Conservation (phyloP, 1,140 invertebrate species). For the Bombus confusus region DNA sequence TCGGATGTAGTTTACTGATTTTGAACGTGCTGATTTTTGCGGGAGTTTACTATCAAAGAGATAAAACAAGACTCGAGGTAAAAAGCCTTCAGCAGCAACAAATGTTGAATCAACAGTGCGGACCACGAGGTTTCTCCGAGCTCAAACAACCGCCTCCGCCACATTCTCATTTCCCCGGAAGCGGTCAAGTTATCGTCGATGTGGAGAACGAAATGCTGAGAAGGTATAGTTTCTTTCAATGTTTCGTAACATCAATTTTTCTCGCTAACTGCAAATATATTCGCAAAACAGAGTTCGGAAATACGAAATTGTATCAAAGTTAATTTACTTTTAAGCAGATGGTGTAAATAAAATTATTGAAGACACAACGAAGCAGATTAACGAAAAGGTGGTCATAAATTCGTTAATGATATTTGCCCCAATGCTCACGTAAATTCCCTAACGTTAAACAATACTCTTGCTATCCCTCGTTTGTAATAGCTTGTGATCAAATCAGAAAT, state of each 20-base stretch:
- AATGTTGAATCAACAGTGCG: constrained; percentile 86
- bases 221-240: constrained; percentile 74
- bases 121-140: constrained; percentile 77
- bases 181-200: constrained; percentile 88
- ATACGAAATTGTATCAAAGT: background rate
- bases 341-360: background rate
- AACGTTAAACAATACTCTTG: background rate
- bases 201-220: constrained; percentile 90
- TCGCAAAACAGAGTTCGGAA: background rate
- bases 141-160: constrained; percentile 78
- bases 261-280: background rate
- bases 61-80: constrained; percentile 91
- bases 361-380: background rate
- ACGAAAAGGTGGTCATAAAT: constrained; percentile 29
- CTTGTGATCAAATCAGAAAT: background rate
- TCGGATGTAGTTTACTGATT: constrained; percentile 93
- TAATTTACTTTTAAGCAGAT: background rate
- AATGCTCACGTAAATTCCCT: background rate
- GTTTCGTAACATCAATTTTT: background rate
- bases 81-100: constrained; percentile 88
- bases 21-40: constrained; percentile 94
- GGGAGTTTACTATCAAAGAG: constrained; percentile 93
- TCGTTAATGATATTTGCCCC: background rate
- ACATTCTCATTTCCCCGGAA: constrained; percentile 76
- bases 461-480: background rate